Evolutionary conservation across 2,113 vertebrate genomes (phyloP).

Genomic region (Conger conger): DNA sequence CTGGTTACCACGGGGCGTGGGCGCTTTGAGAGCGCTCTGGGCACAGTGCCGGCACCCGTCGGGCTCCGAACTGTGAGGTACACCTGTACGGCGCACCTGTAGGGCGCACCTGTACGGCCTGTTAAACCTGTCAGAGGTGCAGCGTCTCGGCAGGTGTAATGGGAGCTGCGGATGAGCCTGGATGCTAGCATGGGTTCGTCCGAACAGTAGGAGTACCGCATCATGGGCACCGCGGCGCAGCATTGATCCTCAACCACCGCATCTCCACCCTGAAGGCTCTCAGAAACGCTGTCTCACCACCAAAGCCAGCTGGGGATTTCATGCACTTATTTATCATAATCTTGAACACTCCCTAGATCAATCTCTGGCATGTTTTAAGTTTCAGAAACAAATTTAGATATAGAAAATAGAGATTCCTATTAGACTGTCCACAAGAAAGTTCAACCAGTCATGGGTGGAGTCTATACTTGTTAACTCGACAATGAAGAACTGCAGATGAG

Average conservation of each 20-base stretch:
- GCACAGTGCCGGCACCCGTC: not conserved
- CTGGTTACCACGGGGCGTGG: not conserved
- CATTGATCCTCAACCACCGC: not conserved
- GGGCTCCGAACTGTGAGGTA: not conserved
- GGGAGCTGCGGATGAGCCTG: no score
- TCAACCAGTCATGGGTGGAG: not conserved
- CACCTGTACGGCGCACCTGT: conserved; percentile 24
- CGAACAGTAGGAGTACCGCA: not conserved
- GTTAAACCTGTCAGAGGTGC: not conserved
- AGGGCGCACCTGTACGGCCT: conserved; percentile 18
- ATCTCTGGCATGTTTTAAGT: no score
- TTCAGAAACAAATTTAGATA: no score
- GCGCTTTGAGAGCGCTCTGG: not conserved
- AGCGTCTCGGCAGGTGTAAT: not conserved
- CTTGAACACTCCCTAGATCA: no score
- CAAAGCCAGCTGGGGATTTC: not conserved
- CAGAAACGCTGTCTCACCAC: not conserved
- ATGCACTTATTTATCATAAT: no score
- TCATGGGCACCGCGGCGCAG: not conserved
- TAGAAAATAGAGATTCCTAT: no score
- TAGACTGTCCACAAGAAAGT: not conserved
- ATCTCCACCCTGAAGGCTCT: not conserved
- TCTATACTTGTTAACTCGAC: no score
- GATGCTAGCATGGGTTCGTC: not conserved
- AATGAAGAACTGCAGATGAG: not conserved